These are phyloP conservation scores for Idaea aversata DNA, from an alignment of 2,888 invertebrate genomes.

Conservation along the genomic window DNA sequence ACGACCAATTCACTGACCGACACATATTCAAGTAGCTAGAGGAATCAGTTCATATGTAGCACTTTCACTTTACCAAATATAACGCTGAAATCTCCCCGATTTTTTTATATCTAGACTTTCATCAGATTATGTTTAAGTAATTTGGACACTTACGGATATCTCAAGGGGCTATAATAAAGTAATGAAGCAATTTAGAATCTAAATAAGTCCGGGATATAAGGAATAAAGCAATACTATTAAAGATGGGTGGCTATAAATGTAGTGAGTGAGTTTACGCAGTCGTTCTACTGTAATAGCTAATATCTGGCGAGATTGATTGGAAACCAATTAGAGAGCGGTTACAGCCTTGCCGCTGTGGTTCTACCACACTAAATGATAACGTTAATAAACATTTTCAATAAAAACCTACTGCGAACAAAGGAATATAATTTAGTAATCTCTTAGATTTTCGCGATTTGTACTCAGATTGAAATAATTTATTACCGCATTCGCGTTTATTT, in stretches of 20 bases:
- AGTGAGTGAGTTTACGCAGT: neutral
- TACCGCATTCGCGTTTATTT: neutral
- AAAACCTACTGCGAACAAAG: neutral
- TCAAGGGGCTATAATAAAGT: too few species aligned
- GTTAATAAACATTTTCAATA: neutral
- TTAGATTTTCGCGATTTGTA: neutral
- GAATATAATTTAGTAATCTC: neutral
- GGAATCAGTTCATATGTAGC: neutral
- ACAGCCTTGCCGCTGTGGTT: neutral
- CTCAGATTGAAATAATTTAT: neutral
- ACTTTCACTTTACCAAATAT: neutral
- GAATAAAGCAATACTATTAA: neutral
- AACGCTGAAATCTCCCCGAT: neutral
- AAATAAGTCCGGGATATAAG: neutral
- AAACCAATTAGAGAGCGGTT: slow-evolving; percentile 9
- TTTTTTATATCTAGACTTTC: too few species aligned
- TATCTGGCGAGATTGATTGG: slow-evolving; percentile 16
- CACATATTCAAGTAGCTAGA: neutral
- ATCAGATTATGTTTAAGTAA: too few species aligned
- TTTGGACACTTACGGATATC: too few species aligned
- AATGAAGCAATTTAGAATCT: too few species aligned
- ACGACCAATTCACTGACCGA: neutral
- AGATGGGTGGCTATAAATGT: neutral
- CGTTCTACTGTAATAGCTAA: slow-evolving; percentile 17
- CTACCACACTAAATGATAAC: neutral